phyloP scores from a whole-genome alignment of 2,797 vertebrate species.

The Chromobotia macracanthus region DNA sequence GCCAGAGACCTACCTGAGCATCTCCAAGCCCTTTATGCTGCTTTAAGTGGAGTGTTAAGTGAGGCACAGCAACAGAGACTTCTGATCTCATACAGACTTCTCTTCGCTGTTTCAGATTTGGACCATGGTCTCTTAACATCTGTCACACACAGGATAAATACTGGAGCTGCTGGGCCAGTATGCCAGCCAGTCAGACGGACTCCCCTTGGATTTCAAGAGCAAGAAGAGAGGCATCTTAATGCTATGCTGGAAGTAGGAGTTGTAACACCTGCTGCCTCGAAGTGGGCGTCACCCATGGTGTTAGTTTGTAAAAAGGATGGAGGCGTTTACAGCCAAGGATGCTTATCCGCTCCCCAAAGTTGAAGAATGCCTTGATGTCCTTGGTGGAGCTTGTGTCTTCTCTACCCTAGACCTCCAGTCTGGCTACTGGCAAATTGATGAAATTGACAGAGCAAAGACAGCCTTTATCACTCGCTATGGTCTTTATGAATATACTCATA shows the following conservation, averaged over 20 bases:
- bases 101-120: background rate
- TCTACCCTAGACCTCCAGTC: conserved; percentile 51
- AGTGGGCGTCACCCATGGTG: conserved; percentile 42
- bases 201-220: conserved; percentile 42
- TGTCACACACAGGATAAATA: no score
- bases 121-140: conserved; percentile 13
- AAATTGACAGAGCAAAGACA: conserved; percentile 60
- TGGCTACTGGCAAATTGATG: conserved; percentile 66
- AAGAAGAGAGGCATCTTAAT: conserved; percentile 46
- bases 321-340: conserved; percentile 40
- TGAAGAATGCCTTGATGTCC: conserved; percentile 28
- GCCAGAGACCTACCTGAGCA: background rate
- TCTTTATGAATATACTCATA: background rate
- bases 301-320: conserved; percentile 43
- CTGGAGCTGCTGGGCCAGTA: background rate
- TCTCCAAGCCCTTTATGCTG: conserved; percentile 1
- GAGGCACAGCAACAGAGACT: background rate
- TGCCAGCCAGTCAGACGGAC: conserved; percentile 31
- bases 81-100: background rate
- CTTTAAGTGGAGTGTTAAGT: background rate
- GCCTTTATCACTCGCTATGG: conserved; percentile 38
- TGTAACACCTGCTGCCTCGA: conserved; percentile 10
- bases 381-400: conserved; percentile 29
- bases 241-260: conserved; percentile 46
- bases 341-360: conserved; percentile 37